Base-by-base conservation (phyloP, 2,888 invertebrate genomes). In the Mythimna vitellina region DNA sequence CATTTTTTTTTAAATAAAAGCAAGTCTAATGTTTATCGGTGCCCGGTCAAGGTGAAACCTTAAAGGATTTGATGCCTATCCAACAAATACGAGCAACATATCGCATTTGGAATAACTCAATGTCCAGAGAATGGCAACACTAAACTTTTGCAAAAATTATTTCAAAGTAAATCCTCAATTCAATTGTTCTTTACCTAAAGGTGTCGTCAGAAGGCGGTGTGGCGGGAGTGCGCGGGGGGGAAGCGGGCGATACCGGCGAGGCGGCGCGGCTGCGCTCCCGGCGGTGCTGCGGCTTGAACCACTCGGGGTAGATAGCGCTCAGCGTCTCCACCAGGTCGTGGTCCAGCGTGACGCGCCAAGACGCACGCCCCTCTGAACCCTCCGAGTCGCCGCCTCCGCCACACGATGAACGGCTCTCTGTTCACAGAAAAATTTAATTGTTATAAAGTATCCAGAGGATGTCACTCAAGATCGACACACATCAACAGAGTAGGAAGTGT, bases 341-440 rank as follows among this genome's bases (percentile, higher is more conserved):
- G 97, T 99, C 99, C 96, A 99, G 97, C 96, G 98, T 98, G 93
- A 99, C 97, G 96, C 98, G 98, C 98, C 98, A 99, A 97, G 98
- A 98, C 92, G 97, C 97, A 94, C 96, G 97, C 94, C 96, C 97
- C 94, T 97, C 97, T 96, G 97, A 97, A 91, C 96, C 96, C 92
- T 97, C 97, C 96, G 98, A 98, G 91, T 97, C 97, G 96, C 97
- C 97, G 96, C 97, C 97, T 94, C 96, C 97, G 95, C 97, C 97
- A 96, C 97, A 97, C 97, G 97, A 97, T 92, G 97, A 96, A 96
- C 97, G 96, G 96, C 97, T 98, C 97, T 98, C 98, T 98, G 96
- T 0, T 96, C 12, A 62, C 72, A 81, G 72, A 74, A 76, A 81
- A 17, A 81, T 68, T 71, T 49, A 25, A 73, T 65, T 65, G 14